Percentiles rank a stretch among this genome's conserved stretches.
These are phyloP conservation scores for Sander vitreus DNA, from an alignment of 2,113 vertebrate genomes.

Conservation along the genomic window DNA sequence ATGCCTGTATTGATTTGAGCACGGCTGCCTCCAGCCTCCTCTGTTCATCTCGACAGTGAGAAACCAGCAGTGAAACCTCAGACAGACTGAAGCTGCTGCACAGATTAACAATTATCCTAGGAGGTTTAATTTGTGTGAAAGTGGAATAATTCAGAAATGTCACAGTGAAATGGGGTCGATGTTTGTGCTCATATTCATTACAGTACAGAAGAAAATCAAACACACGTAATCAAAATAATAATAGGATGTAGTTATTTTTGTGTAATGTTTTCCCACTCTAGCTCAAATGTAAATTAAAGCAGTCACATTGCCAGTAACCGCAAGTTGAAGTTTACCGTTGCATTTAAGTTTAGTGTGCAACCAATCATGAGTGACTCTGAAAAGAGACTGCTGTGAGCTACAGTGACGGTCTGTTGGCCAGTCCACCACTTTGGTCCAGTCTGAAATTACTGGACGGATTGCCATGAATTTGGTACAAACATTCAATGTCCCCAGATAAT, in stretches of 20 bases:
- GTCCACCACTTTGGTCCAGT: neutral
- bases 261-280: neutral
- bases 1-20: slow-evolving; percentile 54
- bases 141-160: neutral
- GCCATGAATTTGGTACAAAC: neutral
- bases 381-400: neutral
- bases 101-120: slow-evolving; percentile 12
- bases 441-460: neutral
- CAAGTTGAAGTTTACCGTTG: too few relatives aligned
- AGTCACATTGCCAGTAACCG: neutral
- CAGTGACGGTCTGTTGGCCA: too few relatives aligned
- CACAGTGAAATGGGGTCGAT: neutral
- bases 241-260: neutral
- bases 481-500: neutral
- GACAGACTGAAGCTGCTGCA: slow-evolving; percentile 13
- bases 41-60: slow-evolving; percentile 16
- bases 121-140: slow-evolving; percentile 2
- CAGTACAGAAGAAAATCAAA: neutral
- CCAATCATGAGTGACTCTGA: neutral
- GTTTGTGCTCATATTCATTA: slow-evolving; percentile 3
- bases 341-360: neutral
- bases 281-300: neutral
- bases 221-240: neutral
- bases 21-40: slow-evolving; percentile 18
- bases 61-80: slow-evolving; percentile 17